Evolutionary conservation across 1,140 invertebrate genomes (phyloP).

Genomic region (Pseudomyrmex flavicornis): DNA sequence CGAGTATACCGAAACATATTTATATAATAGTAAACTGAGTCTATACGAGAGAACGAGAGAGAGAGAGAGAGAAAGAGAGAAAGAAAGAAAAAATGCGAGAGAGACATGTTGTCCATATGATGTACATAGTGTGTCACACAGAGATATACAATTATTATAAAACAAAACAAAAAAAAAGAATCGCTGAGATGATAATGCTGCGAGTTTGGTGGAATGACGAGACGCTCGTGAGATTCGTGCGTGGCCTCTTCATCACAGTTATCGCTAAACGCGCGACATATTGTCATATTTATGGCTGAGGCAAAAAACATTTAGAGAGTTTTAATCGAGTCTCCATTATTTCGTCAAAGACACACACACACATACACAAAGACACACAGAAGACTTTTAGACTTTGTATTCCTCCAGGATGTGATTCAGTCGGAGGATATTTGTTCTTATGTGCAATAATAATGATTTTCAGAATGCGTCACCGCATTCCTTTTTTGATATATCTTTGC

Average conservation of each 20-base stretch:
- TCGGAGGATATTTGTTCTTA: constrained; percentile 60
- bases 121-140: constrained; percentile 69
- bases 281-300: constrained; percentile 60
- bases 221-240: constrained; percentile 7
- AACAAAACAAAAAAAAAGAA: background rate
- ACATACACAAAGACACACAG: background rate
- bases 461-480: constrained; percentile 45
- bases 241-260: constrained; percentile 39
- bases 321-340: constrained; percentile 46
- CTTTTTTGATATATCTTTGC: background rate
- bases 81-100: background rate
- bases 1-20: constrained; percentile 72
- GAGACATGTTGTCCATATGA: constrained; percentile 71
- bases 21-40: constrained; percentile 66
- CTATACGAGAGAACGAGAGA: constrained; percentile 37
- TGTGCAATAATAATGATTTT: constrained; percentile 66
- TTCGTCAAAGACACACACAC: constrained; percentile 6
- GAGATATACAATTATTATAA: constrained; percentile 65
- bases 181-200: constrained; percentile 29
- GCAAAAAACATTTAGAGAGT: background rate
- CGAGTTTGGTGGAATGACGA: constrained; percentile 22
- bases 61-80: no score
- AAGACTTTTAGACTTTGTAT: constrained; percentile 11
- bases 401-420: constrained; percentile 29
- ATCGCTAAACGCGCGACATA: constrained; percentile 61